Evolutionary conservation across 1,140 invertebrate genomes (phyloP).

Genomic region (Cherax destructor): DNA sequence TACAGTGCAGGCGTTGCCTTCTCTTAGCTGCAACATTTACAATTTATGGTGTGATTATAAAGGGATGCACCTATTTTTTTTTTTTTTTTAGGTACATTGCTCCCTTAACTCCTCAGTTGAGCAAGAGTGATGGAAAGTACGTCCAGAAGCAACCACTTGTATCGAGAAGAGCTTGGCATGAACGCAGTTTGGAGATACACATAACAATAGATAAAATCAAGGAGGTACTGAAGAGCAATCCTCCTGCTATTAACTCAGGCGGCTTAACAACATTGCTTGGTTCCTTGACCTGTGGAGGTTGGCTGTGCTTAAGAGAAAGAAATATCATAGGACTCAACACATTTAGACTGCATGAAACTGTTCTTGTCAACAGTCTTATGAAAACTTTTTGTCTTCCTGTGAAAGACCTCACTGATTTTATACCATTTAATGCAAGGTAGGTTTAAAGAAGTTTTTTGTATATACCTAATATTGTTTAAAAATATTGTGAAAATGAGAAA

Average conservation of each 20-base stretch:
- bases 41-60: background rate
- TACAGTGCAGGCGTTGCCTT: no score
- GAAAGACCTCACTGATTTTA: background rate
- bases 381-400: constrained; percentile 27
- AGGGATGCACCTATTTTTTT: background rate
- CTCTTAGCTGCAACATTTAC: no score
- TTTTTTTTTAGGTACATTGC: constrained; percentile 36
- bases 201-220: background rate
- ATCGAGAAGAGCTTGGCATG: background rate
- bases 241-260: no score
- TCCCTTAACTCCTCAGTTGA: constrained; percentile 31
- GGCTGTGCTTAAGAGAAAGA: constrained; percentile 31
- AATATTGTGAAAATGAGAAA: background rate
- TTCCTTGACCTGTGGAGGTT: constrained; percentile 2
- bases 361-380: constrained; percentile 11
- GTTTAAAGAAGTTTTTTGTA: background rate
- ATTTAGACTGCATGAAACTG: constrained; percentile 30
- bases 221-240: constrained; percentile 8
- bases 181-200: constrained; percentile 11
- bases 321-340: constrained; percentile 24
- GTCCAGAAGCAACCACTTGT: background rate
- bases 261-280: constrained; percentile 9
- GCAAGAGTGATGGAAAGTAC: background rate
- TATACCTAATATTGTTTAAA: background rate
- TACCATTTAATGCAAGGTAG: constrained; percentile 52